These are phyloP conservation scores for Drosophila macrothrix DNA, from an alignment of 2,888 invertebrate species.

Conservation along the genomic window DNA sequence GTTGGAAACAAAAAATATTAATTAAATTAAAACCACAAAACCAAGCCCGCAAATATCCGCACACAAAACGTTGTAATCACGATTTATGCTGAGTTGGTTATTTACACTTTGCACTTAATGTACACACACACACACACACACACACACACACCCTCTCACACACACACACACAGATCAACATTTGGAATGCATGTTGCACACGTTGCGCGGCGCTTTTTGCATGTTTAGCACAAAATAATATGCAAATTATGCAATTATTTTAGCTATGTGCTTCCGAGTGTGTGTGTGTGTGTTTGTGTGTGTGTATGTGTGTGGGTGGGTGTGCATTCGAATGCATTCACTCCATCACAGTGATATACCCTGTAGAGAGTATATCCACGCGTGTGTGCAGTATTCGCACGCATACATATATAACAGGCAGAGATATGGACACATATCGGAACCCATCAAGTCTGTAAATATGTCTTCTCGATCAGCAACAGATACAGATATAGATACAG, in stretches of 20 bases:
- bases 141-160: slow-evolving; percentile 18
- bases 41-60: slow-evolving; percentile 83
- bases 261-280: slow-evolving; percentile 46
- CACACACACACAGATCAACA: slow-evolving; percentile 26
- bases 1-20: slow-evolving; percentile 73
- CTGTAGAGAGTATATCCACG: not conserved
- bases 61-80: slow-evolving; percentile 83
- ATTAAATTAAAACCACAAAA: slow-evolving; percentile 84
- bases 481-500: not conserved
- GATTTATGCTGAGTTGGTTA: slow-evolving; percentile 83
- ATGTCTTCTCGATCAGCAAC: too few relatives aligned
- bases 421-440: not conserved
- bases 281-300: slow-evolving; percentile 12
- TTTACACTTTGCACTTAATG: slow-evolving; percentile 81
- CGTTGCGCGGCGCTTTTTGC: slow-evolving; percentile 76
- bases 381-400: not conserved
- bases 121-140: slow-evolving; percentile 45
- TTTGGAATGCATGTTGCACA: slow-evolving; percentile 75
- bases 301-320: not conserved
- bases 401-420: not conserved
- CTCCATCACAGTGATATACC: not conserved
- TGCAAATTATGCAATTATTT: slow-evolving; percentile 83
- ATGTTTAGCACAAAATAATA: slow-evolving; percentile 80
- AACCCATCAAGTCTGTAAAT: too few relatives aligned
- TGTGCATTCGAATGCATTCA: not conserved